Percentiles rank a stretch among this genome's conserved stretches.
Conservation (phyloP, 2,113 vertebrate species). For the Desmodus rotundus region DNA sequence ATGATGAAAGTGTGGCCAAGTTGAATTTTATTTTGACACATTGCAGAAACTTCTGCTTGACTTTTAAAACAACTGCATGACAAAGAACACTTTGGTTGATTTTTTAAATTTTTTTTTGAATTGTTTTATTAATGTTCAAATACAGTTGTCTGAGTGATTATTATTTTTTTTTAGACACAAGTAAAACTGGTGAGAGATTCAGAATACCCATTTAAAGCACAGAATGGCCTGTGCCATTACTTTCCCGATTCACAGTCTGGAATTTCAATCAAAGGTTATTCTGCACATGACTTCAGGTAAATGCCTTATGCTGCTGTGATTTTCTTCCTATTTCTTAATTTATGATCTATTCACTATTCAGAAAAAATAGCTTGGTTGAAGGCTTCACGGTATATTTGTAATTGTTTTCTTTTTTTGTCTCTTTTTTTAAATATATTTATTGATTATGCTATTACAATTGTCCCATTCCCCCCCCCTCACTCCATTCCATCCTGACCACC, state of each 20-base stretch:
- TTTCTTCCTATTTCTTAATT: neutral
- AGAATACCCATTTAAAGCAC: conserved; percentile 89
- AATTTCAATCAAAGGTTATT: conserved; percentile 84
- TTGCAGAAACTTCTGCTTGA: neutral
- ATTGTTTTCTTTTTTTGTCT: no score
- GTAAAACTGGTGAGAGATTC: conserved; percentile 87
- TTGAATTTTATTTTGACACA: neutral
- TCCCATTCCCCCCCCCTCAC: no score
- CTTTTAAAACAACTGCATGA: neutral
- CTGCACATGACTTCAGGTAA: conserved; percentile 89
- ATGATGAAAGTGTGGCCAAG: neutral
- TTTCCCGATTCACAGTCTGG: conserved; percentile 83
- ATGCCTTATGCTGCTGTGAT: conserved; percentile 28
- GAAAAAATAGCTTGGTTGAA: neutral
- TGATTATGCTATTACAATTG: no score
- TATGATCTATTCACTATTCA: neutral
- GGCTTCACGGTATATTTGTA: neutral
- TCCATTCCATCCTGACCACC: no score
- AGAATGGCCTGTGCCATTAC: conserved; percentile 86
- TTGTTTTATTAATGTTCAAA: no score
- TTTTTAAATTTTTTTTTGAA: conserved; percentile 54
- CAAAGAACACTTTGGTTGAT: neutral
- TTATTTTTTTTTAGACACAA: conserved; percentile 81
- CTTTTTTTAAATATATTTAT: no score
- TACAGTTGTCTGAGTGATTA: neutral